Percentiles rank a stretch among this genome's conserved stretches.
Evolutionary conservation across 2,888 invertebrate species (phyloP).

Genomic region (Gymnoscelis rufifasciata): DNA sequence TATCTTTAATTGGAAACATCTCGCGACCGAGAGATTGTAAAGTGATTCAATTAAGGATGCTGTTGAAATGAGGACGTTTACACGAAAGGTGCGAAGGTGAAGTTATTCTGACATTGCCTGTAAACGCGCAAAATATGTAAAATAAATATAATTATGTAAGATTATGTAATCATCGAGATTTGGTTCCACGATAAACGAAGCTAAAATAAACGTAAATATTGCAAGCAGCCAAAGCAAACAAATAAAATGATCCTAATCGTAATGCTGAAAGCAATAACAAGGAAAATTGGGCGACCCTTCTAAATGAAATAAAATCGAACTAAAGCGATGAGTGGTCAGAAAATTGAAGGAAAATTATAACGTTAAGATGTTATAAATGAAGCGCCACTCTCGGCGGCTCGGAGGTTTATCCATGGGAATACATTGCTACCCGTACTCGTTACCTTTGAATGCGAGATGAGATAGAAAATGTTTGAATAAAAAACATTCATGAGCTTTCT

Average conservation of each 20-base stretch:
- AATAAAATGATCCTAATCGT: background rate
- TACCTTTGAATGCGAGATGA: background rate
- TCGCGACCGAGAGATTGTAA: too few species aligned
- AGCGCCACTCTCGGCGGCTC: slow-evolving; percentile 13
- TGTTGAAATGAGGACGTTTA: too few species aligned
- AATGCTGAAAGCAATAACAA: slow-evolving; percentile 12
- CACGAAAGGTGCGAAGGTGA: too few species aligned
- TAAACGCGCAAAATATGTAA: too few species aligned
- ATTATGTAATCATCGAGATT: too few species aligned
- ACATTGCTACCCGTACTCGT: slow-evolving; percentile 3
- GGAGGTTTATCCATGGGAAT: slow-evolving; percentile 14
- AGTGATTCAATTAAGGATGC: too few species aligned
- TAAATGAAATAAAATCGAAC: slow-evolving; percentile 20
- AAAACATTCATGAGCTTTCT: background rate
- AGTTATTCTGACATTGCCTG: too few species aligned
- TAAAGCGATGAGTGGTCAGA: slow-evolving; percentile 23
- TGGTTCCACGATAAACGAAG: too few species aligned
- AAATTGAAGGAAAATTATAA: slow-evolving; percentile 22
- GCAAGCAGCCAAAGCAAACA: background rate
- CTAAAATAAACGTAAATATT: background rate
- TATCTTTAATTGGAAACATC: too few species aligned
- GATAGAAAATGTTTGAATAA: background rate
- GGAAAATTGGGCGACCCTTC: slow-evolving; percentile 16
- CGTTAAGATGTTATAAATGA: slow-evolving; percentile 22
- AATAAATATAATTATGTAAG: too few species aligned